Base-by-base conservation (phyloP, 2,888 invertebrate genomes). In the Tiliacea aurago region DNA sequence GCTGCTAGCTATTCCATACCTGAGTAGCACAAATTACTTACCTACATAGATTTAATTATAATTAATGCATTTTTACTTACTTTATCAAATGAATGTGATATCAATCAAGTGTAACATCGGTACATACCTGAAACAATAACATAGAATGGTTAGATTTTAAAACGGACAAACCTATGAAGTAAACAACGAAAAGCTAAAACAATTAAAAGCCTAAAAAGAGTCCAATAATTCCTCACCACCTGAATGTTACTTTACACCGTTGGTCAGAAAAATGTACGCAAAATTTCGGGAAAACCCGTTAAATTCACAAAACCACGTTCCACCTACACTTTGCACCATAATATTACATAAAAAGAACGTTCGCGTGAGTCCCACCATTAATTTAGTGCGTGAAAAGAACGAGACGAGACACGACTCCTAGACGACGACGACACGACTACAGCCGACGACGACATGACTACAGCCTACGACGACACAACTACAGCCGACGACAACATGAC, bases 311-410 rank as follows among this genome's bases (percentile, higher is more conserved):
- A 23, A 0, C 11, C 78, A 69, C 75, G 61, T 18, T 13, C 6
- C 18, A 18, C 74, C 37, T 49, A 10, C 9, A 61, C 1, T 63
- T 77, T 63, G 5, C 0, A 56, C 73, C 72, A 75, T 41, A 61
- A 70, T 51, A 71, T 80, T 76, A 81, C 49, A 77, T 80, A 82
- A 71, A 83, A 85, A 81, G 55, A 90, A 88, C 84, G 87, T 89
- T 95, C 85, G 95, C 94, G 95, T 95, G 95, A 92, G 91, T 86
- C 84, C 84, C 72, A 85, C 91, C 94, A 95, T 95, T 95, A 95
- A 94, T 94, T 94, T 93, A 88, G 92, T 93, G 94, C 94, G 94
- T 95, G 93, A 94, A 95, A 94, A 92, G 94, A 94, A 90, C 89
- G 87, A 89, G 91, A 91, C 88, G 90, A 83, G 79, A 53, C 88